phyloP scores from a whole-genome alignment of 2,113 vertebrate genomes.

The Lanius ludovicianus region DNA sequence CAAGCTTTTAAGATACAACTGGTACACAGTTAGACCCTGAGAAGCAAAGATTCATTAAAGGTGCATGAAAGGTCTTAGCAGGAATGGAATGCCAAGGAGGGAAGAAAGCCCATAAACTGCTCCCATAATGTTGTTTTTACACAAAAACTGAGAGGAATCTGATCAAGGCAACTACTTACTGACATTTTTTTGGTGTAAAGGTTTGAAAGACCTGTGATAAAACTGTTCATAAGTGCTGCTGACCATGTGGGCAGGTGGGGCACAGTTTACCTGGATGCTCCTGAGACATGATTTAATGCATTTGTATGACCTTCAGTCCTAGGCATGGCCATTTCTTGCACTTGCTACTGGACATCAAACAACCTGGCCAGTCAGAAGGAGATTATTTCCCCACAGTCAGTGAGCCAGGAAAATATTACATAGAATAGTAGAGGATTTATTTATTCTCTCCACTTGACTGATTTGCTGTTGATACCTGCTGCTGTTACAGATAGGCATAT shows the following conservation, averaged over 20 bases:
- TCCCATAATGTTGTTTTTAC: background rate
- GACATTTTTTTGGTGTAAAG: background rate
- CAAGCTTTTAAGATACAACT: background rate
- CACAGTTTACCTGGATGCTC: background rate
- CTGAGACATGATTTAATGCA: background rate
- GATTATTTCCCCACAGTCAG: background rate
- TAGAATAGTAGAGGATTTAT: background rate
- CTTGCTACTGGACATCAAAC: background rate
- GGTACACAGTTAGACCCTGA: background rate
- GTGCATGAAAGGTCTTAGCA: background rate
- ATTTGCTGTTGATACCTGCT: background rate
- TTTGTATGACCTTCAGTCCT: background rate
- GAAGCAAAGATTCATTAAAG: background rate
- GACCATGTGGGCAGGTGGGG: background rate
- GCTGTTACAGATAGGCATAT: background rate
- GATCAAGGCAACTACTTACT: fast-evolving
- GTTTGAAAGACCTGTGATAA: background rate
- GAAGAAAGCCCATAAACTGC: background rate
- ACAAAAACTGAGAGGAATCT: background rate
- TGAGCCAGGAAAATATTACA: background rate
- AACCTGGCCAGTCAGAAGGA: background rate
- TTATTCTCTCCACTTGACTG: background rate
- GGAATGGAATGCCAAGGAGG: background rate
- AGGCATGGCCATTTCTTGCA: background rate
- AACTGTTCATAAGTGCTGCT: background rate